Percentiles rank a stretch among this genome's conserved stretches.
These are phyloP conservation scores for Monodelphis domestica DNA, from an alignment of 2,797 vertebrate genomes.

Conservation along the genomic window DNA sequence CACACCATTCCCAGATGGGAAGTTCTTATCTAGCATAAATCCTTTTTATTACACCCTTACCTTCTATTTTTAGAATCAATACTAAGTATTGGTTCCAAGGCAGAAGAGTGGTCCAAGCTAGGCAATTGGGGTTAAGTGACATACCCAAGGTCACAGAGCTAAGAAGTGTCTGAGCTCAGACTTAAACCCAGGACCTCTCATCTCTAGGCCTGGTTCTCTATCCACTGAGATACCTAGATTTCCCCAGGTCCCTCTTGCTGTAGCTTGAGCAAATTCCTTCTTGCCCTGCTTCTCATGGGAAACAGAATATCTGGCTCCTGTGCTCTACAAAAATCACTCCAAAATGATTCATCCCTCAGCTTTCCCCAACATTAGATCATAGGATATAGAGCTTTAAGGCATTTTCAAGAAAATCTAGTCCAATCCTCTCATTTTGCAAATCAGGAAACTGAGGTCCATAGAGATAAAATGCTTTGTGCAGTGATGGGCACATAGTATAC, in stretches of 20 bases:
- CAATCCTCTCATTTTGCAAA: neutral
- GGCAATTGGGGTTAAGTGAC: too few relatives aligned
- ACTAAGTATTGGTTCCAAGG: too few relatives aligned
- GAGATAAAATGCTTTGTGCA: neutral
- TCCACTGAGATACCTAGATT: too few relatives aligned
- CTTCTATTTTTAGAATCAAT: too few relatives aligned
- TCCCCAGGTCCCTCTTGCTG: too few relatives aligned
- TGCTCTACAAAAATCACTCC: neutral
- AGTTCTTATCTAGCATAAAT: neutral
- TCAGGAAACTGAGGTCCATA: neutral
- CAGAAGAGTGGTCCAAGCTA: too few relatives aligned
- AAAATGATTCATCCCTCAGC: neutral
- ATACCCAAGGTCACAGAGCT: too few relatives aligned
- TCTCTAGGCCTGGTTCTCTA: too few relatives aligned
- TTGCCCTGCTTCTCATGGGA: neutral
- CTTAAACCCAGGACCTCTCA: too few relatives aligned
- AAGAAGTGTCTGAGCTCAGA: too few relatives aligned
- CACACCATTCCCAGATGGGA: neutral
- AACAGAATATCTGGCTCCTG: neutral
- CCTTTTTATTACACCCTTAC: too few relatives aligned
- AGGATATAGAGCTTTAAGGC: neutral
- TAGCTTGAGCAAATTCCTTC: neutral
- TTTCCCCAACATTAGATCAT: neutral
- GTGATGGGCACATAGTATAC: neutral
- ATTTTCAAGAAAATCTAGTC: neutral